Evolutionary conservation across 2,888 invertebrate genomes (phyloP).

Genomic region (Chrysina gloriosa): DNA sequence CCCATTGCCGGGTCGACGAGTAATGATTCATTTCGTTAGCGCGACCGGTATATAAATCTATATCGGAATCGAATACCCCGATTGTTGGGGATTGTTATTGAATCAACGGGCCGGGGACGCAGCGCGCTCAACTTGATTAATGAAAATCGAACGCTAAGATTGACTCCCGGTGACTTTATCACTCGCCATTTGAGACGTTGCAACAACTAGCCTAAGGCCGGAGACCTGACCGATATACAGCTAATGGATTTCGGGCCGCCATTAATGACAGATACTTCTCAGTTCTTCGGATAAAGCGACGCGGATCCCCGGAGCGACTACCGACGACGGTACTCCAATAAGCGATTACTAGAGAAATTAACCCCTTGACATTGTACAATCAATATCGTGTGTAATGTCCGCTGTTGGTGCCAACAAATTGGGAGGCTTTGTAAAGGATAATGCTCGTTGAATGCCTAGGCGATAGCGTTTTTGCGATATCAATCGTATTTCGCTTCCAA

Average conservation of each 20-base stretch:
- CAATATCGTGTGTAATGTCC: constrained; percentile 17
- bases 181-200: constrained; percentile 7
- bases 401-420: constrained; percentile 13
- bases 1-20: not conserved
- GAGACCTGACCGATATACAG: constrained; percentile 22
- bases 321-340: not conserved
- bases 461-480: not conserved
- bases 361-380: constrained; percentile 24
- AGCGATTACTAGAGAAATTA: constrained; percentile 26
- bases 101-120: constrained; percentile 27
- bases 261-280: constrained; percentile 16
- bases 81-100: constrained; percentile 49
- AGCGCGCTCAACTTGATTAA: constrained; percentile 34
- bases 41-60: constrained; percentile 55
- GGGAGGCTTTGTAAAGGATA: constrained; percentile 5
- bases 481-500: no score
- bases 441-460: not conserved
- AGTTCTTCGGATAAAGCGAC: not conserved
- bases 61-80: constrained; percentile 56
- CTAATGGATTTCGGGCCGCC: constrained; percentile 22
- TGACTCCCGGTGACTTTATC: constrained; percentile 39
- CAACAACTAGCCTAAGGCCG: constrained; percentile 3
- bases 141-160: constrained; percentile 40
- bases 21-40: constrained; percentile 42
- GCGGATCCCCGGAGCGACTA: not conserved